phyloP scores from a whole-genome alignment of 2,797 vertebrate genomes.

The Mastacembelus armatus region DNA sequence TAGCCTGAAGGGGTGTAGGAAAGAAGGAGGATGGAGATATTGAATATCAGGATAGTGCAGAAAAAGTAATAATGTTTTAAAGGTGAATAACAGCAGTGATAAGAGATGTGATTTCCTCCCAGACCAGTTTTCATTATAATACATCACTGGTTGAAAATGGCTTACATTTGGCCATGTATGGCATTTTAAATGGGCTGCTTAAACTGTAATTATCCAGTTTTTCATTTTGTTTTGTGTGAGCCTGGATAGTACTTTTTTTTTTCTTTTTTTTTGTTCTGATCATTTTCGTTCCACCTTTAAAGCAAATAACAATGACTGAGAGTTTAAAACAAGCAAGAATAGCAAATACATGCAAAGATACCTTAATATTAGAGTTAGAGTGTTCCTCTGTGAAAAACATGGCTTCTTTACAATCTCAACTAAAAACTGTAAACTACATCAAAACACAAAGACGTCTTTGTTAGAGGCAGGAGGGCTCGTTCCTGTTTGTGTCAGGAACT shows the following conservation, averaged over 20 bases:
- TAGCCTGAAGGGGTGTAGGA: background rate
- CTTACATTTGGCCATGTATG: slow-evolving; percentile 3
- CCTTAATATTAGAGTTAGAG: background rate
- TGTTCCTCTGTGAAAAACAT: background rate
- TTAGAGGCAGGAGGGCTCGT: background rate
- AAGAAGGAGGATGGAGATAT: background rate
- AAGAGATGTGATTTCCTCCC: slow-evolving; percentile 6
- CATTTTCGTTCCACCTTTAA: slow-evolving; percentile 12
- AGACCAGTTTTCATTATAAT: slow-evolving; percentile 16
- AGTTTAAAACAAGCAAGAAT: background rate
- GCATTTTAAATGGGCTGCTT: slow-evolving; percentile 29
- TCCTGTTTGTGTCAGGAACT: background rate
- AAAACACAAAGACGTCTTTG: background rate
- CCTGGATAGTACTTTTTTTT: slow-evolving; percentile 19
- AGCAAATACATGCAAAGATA: background rate
- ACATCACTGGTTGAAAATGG: background rate
- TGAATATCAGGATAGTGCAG: background rate
- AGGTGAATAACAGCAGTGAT: background rate
- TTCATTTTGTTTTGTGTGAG: slow-evolving; percentile 36
- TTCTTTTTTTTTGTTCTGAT: slow-evolving; percentile 13
- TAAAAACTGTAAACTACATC: background rate
- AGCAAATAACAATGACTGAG: slow-evolving; percentile 21
- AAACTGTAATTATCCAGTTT: slow-evolving; percentile 25
- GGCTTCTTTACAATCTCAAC: background rate
- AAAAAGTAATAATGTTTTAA: background rate